phyloP scores from a whole-genome alignment of 1,140 invertebrate genomes.

The Heliconius hermathena region DNA sequence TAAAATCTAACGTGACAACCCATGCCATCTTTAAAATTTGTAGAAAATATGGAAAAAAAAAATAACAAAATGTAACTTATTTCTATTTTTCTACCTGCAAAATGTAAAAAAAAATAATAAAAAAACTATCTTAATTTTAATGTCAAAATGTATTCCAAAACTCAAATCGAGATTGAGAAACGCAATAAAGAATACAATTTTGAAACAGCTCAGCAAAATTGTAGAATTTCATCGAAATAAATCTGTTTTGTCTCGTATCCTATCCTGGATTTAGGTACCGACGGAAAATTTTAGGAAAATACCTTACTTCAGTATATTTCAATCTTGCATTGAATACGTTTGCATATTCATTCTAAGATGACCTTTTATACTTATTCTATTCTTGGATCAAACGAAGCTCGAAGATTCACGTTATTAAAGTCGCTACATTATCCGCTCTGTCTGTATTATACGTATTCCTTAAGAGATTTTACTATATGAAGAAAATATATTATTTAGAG shows the following conservation, averaged over 20 bases:
- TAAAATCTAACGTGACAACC: neutral
- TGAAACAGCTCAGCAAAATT: constrained; percentile 33
- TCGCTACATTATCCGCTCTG: neutral
- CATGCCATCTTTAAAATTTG: too few relatives aligned
- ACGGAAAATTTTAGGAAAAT: constrained; percentile 40
- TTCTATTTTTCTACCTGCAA: too few relatives aligned
- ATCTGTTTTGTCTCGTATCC: constrained; percentile 43
- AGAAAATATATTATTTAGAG: neutral
- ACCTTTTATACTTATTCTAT: constrained; percentile 25
- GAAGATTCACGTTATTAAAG: constrained; percentile 8
- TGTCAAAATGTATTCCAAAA: neutral
- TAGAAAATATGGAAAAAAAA: too few relatives aligned
- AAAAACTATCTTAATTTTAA: neutral
- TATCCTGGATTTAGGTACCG: constrained; percentile 42
- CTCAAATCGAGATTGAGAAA: neutral
- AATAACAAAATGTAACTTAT: too few relatives aligned
- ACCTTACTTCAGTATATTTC: constrained; percentile 40
- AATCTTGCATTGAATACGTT: constrained; percentile 34
- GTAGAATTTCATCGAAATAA: constrained; percentile 47
- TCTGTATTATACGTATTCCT: neutral
- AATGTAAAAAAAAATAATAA: too few relatives aligned
- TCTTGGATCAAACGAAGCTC: constrained; percentile 15
- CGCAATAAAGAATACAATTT: constrained; percentile 42
- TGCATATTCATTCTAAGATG: constrained; percentile 26
- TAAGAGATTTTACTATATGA: neutral